Evolutionary conservation across 2,888 invertebrate genomes (phyloP), one percentile per base, ranked within the genome.

Genomic region (Phengaris arion): DNA sequence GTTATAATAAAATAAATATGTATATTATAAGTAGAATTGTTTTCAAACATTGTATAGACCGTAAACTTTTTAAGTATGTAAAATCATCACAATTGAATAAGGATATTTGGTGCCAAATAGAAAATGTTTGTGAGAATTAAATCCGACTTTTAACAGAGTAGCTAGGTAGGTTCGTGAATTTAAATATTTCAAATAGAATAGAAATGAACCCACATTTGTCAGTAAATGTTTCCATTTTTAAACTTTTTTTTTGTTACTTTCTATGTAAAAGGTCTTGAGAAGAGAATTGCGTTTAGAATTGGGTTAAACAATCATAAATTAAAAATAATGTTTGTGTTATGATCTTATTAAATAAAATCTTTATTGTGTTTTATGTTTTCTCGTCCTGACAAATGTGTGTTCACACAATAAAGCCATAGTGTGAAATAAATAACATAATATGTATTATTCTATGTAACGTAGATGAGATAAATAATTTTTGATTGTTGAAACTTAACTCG

Each of bases 91-190:
- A 79, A 79, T 78, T 79, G 70, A 77, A 77, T 74, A 59, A 75
- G 70, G 72, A 74, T 77, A 76, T 77, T 70, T 57, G 77, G 77
- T 70, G 75, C 69, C 80, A 82, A 82, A 82, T 80, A 81, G 81
- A 79, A 80, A 82, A 78, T 78, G 75, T 72, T 76, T 74, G 77
- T 73, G 64, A 76, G 77, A 78, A 80, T 79, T 78, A 79, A 82
- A 81, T 81, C 81, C 79, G 77, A 81, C 75, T 76, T 76, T 79
- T 80, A 80, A 77, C 77, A 80, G 78, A 64, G 76, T 84, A 84
- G 83, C 75, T 84, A 85, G 84, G 80, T 83, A 84, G 82, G 74
- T 79, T 81, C 80, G 78, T 80, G 78, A 81, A 80, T 80, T 80
- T 78, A 80, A 79, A 78, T 76, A 59, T 79, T 70, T 79, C 74